Evolutionary conservation across 2,888 invertebrate species (phyloP).

Genomic region (Megaustenia siamemsis): DNA sequence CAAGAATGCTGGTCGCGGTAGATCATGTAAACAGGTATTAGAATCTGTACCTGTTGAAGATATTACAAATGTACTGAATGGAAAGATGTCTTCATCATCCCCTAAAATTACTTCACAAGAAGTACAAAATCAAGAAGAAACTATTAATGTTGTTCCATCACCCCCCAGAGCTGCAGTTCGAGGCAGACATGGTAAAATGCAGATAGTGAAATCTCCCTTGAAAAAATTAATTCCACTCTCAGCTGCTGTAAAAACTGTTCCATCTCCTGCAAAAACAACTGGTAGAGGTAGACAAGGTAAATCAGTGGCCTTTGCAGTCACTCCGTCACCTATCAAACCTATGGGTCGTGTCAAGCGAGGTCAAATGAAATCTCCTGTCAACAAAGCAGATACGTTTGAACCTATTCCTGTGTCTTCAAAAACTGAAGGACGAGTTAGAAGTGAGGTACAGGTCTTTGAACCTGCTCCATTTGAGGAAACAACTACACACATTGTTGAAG

Average conservation of each 20-base stretch:
- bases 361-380: too few species aligned
- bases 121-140: not conserved
- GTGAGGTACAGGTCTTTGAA: not conserved
- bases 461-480: not conserved
- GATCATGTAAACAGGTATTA: not conserved
- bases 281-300: not conserved
- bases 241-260: not conserved
- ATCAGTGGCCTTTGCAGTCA: too few species aligned
- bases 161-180: conserved; percentile 6
- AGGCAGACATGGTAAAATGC: not conserved
- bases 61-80: not conserved
- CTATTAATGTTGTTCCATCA: conserved; percentile 2
- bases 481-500: not conserved
- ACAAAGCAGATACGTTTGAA: too few species aligned
- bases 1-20: not conserved
- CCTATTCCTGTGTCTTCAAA: too few species aligned
- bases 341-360: not conserved
- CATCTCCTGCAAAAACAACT: not conserved
- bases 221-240: too few species aligned
- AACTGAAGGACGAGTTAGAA: too few species aligned
- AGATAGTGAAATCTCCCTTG: not conserved
- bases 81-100: not conserved
- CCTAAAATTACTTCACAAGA: not conserved
- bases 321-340: conserved; percentile 21
- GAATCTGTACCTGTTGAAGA: not conserved